A percentile compares a stretch with the other conserved stretches of the same genome.
Evolutionary conservation across 2,797 vertebrate genomes (phyloP).

Genomic region (Urosaurus nigricauda): DNA sequence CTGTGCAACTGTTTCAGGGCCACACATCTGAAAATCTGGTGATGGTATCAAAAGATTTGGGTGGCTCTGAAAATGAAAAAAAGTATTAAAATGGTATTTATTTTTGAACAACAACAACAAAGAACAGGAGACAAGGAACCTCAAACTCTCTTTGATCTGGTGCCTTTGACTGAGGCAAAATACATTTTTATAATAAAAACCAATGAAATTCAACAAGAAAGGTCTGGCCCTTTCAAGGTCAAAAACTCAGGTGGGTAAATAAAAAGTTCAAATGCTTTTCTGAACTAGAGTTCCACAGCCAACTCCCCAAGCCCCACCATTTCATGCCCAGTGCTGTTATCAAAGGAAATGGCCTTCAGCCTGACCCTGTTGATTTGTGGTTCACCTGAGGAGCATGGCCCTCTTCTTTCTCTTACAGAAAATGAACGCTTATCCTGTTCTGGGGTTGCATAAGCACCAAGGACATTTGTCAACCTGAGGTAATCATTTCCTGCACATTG

Average conservation of each 20-base stretch:
- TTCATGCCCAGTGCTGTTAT: neutral
- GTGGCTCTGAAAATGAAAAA: conserved; percentile 9
- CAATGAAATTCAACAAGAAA: neutral
- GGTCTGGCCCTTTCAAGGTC: neutral
- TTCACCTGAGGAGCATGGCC: neutral
- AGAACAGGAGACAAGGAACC: neutral
- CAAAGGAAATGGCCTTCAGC: neutral
- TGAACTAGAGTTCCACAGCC: neutral
- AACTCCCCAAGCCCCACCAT: neutral
- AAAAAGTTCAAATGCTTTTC: conserved; percentile 7
- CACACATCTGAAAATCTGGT: conserved; percentile 50
- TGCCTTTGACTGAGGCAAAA: neutral
- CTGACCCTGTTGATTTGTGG: neutral
- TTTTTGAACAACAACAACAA: neutral
- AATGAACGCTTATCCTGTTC: neutral
- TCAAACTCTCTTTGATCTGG: neutral
- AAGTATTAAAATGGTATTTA: neutral
- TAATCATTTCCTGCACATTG: neutral
- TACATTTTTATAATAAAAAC: neutral
- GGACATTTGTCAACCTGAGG: neutral
- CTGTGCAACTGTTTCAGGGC: conserved; percentile 66
- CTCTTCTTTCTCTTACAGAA: neutral
- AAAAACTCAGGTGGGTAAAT: neutral
- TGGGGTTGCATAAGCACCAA: neutral
- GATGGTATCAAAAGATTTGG: neutral